phyloP scores from a whole-genome alignment of 2,113 vertebrate species.

The Nasalis larvatus region DNA sequence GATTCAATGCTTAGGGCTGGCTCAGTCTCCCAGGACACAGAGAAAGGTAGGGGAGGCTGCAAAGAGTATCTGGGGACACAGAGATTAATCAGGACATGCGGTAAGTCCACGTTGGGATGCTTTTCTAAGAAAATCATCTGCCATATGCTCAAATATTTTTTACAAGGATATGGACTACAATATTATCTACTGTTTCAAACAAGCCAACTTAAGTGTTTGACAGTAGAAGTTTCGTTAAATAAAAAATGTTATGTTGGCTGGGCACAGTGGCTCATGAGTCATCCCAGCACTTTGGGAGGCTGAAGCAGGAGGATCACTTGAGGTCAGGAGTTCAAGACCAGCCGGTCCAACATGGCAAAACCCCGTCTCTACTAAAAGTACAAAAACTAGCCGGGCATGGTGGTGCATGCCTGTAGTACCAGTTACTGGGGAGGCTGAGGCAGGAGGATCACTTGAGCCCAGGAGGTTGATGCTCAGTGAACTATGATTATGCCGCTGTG shows the following conservation, averaged over 20 bases:
- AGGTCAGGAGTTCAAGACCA: too few species aligned
- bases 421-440: too few species aligned
- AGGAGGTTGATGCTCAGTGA: too few species aligned
- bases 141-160: not conserved
- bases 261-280: too few species aligned
- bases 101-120: not conserved
- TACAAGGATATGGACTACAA: not conserved
- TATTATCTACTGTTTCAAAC: not conserved
- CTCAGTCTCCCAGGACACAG: not conserved
- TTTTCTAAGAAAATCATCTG: not conserved
- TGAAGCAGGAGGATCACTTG: too few species aligned
- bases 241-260: not conserved
- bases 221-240: not conserved
- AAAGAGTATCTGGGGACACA: not conserved
- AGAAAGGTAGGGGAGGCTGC: not conserved
- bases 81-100: not conserved
- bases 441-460: too few species aligned
- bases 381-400: too few species aligned
- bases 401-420: too few species aligned
- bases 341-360: too few species aligned
- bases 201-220: not conserved
- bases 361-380: too few species aligned
- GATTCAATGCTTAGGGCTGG: not conserved
- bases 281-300: too few species aligned
- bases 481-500: too few species aligned